phyloP scores from a whole-genome alignment of 2,113 vertebrate species.

The Tenrec ecaudatus region DNA sequence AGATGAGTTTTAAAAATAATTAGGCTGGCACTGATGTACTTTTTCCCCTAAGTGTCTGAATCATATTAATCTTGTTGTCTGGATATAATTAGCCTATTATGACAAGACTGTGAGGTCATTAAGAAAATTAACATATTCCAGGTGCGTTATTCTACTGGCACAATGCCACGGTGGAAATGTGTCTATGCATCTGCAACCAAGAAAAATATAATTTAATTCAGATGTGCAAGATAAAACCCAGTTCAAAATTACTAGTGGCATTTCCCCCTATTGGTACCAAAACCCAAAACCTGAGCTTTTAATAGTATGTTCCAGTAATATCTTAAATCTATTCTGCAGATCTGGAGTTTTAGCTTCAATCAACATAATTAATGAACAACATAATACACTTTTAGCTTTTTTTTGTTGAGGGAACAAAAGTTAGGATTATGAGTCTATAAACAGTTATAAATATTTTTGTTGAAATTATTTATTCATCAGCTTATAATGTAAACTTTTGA shows the following conservation, averaged over 20 bases:
- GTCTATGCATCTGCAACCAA: conserved; percentile 79
- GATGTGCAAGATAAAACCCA: conserved; percentile 77
- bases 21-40: conserved; percentile 11
- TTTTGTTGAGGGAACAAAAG: not conserved
- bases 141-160: conserved; percentile 56
- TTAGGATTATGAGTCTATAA: conserved; percentile 28
- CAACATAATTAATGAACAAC: conserved; percentile 6
- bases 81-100: conserved; percentile 45
- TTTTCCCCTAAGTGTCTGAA: conserved; percentile 43
- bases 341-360: conserved; percentile 40
- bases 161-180: conserved; percentile 60
- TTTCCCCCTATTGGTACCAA: not conserved
- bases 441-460: not conserved
- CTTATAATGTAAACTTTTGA: not conserved
- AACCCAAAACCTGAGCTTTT: conserved; percentile 61
- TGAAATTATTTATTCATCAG: conserved; percentile 52
- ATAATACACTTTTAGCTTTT: not conserved
- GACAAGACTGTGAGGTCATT: conserved; percentile 72
- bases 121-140: conserved; percentile 80
- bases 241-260: conserved; percentile 64
- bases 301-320: conserved; percentile 15
- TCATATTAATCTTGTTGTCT: conserved; percentile 67
- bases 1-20: conserved; percentile 45
- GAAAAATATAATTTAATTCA: conserved; percentile 81
- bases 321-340: conserved; percentile 71